Base-by-base conservation (phyloP, 2,888 invertebrate genomes). In the Euzophera pinguis region DNA sequence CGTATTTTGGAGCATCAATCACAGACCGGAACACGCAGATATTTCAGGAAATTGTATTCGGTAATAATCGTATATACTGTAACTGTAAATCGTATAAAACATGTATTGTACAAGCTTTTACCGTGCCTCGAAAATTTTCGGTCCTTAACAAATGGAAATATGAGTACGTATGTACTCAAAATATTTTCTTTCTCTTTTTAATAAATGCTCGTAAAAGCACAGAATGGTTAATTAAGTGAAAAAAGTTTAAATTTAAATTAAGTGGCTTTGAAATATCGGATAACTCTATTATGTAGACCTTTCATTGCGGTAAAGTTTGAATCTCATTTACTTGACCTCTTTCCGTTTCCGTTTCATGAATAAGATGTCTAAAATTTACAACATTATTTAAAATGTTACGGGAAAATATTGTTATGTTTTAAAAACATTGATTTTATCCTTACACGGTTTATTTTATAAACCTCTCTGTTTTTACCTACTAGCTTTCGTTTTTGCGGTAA, bases 311-410 rank as follows among this genome's bases (percentile, higher is more conserved):
- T 12, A 22, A 27, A 49, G 39, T 49, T 49, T 49, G n/a, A 49
- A 49, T 49, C 22, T 27, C 22, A 37, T 64, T 63, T 59, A 55
- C 50, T 56, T 52, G 52, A 47, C 54, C 53, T 64, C 62, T 58
- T 63, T 62, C 60, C 39, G 53, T 58, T 63, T 62, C 60, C 39
- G 53, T 59, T 65, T 65, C 61, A 63, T 65, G 63, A 66, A 64
- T 64, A 62, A 61, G 58, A 47, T 58, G 52, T 43, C 42, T 38
- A 29, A 60, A 29, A 68, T 70, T 66, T 67, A 56, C 65, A 67
- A 61, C 27, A 9, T 17, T 22, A 12, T 35, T n/a, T 10, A 12
- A 38, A 38, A 38, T 38, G 6, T 38, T 4, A 13, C 13, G 1
- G n/a, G n/a, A 3, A 38, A 38, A 38, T 38, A 12, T 14, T 12